Evolutionary conservation across 2,888 invertebrate species (phyloP).

Genomic region (Trichopria drosophilae): DNA sequence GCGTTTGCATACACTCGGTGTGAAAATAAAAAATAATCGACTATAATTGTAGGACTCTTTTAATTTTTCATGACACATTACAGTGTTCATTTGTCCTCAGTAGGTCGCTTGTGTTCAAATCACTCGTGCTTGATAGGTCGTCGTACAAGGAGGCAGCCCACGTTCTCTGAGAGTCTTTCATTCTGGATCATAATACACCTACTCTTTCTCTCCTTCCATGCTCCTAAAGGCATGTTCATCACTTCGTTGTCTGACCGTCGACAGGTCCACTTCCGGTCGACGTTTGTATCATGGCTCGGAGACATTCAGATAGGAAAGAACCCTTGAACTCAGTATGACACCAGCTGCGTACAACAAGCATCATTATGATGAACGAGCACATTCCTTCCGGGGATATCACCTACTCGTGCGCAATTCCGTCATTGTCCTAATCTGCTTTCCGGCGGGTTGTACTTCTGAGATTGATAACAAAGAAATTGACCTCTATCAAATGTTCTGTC

Average conservation of each 20-base stretch:
- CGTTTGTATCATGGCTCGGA: too few species aligned
- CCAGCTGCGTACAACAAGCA: conserved; percentile 4
- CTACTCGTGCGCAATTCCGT: too few species aligned
- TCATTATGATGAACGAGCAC: conserved; percentile 24
- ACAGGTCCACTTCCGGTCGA: conserved; percentile 51
- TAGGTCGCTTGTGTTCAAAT: conserved; percentile 34
- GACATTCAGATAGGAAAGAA: conserved; percentile 31
- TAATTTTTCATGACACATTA: conserved; percentile 33
- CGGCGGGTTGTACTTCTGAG: too few species aligned
- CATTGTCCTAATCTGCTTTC: too few species aligned
- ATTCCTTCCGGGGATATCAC: conserved; percentile 12
- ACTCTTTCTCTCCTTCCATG: conserved; percentile 29
- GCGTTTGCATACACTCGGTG: too few species aligned
- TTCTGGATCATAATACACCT: conserved; percentile 46
- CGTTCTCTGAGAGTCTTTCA: conserved; percentile 42
- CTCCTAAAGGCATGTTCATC: conserved; percentile 46
- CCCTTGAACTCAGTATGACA: conserved; percentile 10
- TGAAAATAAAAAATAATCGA: too few species aligned
- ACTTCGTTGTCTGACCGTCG: conserved; percentile 45
- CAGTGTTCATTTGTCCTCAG: conserved; percentile 46
- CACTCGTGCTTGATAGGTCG: conserved; percentile 23
- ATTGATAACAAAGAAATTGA: too few species aligned
- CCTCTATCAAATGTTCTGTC: too few species aligned
- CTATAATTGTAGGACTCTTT: too few species aligned
- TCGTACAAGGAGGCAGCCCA: conserved; percentile 41